Evolutionary conservation across 1,140 invertebrate species (phyloP).

Genomic region (Heterodera carotae): DNA sequence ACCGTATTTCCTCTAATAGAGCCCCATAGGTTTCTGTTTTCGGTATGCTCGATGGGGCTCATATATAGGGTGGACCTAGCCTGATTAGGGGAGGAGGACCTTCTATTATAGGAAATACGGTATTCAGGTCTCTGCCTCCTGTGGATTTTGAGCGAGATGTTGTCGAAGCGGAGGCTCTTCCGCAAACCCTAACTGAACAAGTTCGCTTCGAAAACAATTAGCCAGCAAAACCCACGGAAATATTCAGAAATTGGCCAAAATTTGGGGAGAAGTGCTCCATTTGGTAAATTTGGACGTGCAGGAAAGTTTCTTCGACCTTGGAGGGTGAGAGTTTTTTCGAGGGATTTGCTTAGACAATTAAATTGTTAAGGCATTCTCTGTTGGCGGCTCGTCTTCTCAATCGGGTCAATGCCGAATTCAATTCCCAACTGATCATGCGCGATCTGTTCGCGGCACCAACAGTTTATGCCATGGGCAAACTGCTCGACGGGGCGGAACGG

Average conservation of each 20-base stretch:
- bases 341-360: slow-evolving; percentile 1
- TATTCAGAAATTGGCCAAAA: slow-evolving; percentile 55
- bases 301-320: slow-evolving; percentile 69
- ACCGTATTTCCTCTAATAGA: too few relatives aligned
- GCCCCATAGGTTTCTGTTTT: too few relatives aligned
- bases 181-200: slow-evolving; percentile 66
- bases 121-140: slow-evolving; percentile 62
- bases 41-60: too few relatives aligned
- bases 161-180: slow-evolving; percentile 65
- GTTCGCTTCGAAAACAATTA: neutral
- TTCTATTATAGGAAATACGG: too few relatives aligned
- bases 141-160: slow-evolving; percentile 61
- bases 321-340: slow-evolving; percentile 66
- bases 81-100: too few relatives aligned
- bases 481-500: slow-evolving; percentile 63
- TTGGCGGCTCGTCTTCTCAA: slow-evolving; percentile 68
- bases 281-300: slow-evolving; percentile 66
- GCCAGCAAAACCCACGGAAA: neutral
- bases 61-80: too few relatives aligned
- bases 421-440: slow-evolving; percentile 63
- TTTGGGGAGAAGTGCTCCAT: slow-evolving; percentile 66
- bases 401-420: slow-evolving; percentile 65
- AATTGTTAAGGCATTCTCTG: slow-evolving; percentile 68
- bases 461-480: slow-evolving; percentile 63
- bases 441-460: slow-evolving; percentile 67